Evolutionary conservation across 2,888 invertebrate species (phyloP).

Genomic region (Oeneis ivallda): DNA sequence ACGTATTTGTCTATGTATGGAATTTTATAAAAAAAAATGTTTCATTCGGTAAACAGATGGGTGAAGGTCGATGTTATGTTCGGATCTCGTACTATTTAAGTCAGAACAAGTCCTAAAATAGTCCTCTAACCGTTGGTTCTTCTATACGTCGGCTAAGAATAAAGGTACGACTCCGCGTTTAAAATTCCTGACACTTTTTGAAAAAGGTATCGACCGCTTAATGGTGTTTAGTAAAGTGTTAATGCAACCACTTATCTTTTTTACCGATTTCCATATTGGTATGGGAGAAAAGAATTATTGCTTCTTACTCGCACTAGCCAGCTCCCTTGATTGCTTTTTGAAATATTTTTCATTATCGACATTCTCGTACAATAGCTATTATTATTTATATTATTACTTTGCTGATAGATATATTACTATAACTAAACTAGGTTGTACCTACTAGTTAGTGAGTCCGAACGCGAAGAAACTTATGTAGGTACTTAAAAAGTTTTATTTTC

Average conservation of each 20-base stretch:
- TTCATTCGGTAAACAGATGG: no score
- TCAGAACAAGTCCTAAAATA: background rate
- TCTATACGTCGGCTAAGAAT: conserved; percentile 15
- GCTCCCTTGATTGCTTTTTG: conserved; percentile 5
- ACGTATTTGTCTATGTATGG: no score
- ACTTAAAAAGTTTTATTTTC: no score
- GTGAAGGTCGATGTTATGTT: no score
- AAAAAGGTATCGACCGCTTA: conserved; percentile 25
- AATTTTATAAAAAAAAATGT: no score
- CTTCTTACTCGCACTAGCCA: background rate
- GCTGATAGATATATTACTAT: background rate
- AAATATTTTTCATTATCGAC: background rate
- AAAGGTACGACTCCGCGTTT: conserved; percentile 11
- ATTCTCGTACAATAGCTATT: background rate
- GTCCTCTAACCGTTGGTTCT: background rate
- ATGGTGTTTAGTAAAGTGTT: conserved; percentile 24
- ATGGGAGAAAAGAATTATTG: conserved; percentile 3
- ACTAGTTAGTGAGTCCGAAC: no score
- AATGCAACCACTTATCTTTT: conserved; percentile 19
- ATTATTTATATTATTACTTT: background rate
- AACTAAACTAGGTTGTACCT: no score
- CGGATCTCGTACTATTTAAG: no score
- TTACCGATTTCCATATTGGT: conserved; percentile 21
- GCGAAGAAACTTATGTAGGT: no score
- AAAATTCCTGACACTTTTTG: conserved; percentile 28